Base-by-base conservation (phyloP, 2,113 vertebrate genomes). In the Burhinus bistriatus region DNA sequence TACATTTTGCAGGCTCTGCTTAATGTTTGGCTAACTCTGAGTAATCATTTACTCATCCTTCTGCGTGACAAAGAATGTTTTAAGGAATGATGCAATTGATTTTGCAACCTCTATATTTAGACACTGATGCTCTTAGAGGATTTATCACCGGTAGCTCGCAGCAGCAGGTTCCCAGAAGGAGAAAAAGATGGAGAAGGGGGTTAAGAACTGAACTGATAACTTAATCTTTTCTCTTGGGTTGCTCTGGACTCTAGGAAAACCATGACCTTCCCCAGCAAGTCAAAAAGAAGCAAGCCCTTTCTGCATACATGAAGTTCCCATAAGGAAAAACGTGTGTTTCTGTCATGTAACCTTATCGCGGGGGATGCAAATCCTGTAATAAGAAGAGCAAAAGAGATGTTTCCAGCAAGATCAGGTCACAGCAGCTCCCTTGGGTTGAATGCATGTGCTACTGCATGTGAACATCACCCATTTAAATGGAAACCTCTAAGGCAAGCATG, bases 101-200 rank as follows among this genome's bases (percentile, higher is more conserved):
- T 92, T 95, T 90, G 65, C 57, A 81, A 79, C 11, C 25, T 76
- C 83, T 95, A 21, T 90, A 84, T 96, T 82, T 94, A 95, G 62
- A 66, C 45, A 13, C 23, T 18, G 58, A 32, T 1, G 7, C 27
- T 83, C 15, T n/a, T 23, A 19, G 64, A 78, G 65, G 77, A 71
- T 87, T 84, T n/a, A 36, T 55, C 0, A 0, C 54, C 73, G 49
- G 59, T 7, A 83, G 30, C 23, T 87, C 9, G 0, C 23, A 84
- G 61, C 52, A 83, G 54, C 69, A 79, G 27, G 8, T 73, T 47
- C 51, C 87, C 84, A 78, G 66, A 70, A 83, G 12, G n/a, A 66
- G 38, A 66, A 82, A 27, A 84, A 81, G n/a, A 81, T 47, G 30
- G n/a, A 90, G 47, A 91, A 58, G 27, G 29, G 3, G 19, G 11